Base-by-base conservation (phyloP, 2,888 invertebrate species). In the Nemotelus nigrinus region DNA sequence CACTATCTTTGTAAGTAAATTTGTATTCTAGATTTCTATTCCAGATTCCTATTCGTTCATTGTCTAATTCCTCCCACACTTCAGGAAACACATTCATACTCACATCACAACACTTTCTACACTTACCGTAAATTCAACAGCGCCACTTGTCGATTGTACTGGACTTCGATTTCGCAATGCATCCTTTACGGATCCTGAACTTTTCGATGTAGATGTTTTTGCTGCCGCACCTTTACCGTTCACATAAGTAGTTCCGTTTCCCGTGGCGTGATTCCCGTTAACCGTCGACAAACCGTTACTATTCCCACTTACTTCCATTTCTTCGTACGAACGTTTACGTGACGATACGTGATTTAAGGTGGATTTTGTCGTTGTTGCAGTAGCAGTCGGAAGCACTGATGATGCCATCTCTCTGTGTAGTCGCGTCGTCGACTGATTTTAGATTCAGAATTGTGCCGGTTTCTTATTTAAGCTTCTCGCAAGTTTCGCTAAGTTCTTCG, bases 331-430 rank as follows among this genome's bases (percentile, higher is more conserved):
- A 5, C 76, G 67, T 57, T 76, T 76, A n/a, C 76, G 57, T 48
- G 76, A 76, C 48, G 67, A 47, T 45, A 67, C 57, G 57, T 76
- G 76, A 76, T 76, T 76, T 8, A 67, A 58, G 68, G 10, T 79
- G 41, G 79, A 78, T 63, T 67, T 79, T n/a, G 79, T 68, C 63
- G 63, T 63, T 6, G 63, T 41, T 43, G 63, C 63, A 25, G 25
- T 25, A 45, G 74, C 68, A 47, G 58, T 77, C n/a, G 79, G 60
- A 68, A 79, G 71, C 57, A 78, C 71, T 71, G 78, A 76, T 78
- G 79, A 79, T 78, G 79, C 79, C 79, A 79, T 79, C 63, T 78
- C 79, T 79, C 57, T 68, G 25, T 63, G 48, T 70, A 47, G 70
- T 55, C 25, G 41, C 47, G 72, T 44, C 60, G 74, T 74, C 60